Conservation (phyloP, 2,888 invertebrate genomes). For the Tuberolachnus salignus region DNA sequence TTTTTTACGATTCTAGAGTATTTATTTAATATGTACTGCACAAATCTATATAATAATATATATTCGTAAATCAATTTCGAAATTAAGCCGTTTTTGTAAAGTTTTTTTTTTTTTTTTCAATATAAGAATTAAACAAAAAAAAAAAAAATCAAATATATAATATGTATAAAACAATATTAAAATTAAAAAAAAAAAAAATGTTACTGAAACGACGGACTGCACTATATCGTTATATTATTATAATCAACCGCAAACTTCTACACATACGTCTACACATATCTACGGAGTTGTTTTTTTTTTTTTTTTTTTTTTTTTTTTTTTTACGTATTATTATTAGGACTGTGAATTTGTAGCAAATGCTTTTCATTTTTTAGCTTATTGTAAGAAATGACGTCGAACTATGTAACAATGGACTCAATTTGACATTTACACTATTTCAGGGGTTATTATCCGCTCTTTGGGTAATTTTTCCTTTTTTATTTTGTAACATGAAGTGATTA, state of each 20-base stretch:
- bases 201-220: conserved; percentile 5
- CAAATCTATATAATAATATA: conserved; percentile 27
- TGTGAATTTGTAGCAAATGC: too few species aligned
- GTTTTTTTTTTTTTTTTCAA: background rate
- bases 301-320: too few species aligned
- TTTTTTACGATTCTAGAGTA: conserved; percentile 26
- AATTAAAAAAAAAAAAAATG: conserved; percentile 14
- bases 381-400: too few species aligned
- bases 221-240: conserved; percentile 11
- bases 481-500: too few species aligned
- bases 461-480: too few species aligned
- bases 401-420: too few species aligned
- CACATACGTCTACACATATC: conserved; percentile 47
- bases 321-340: background rate
- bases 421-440: too few species aligned
- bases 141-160: conserved; percentile 25
- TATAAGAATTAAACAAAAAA: conserved; percentile 33
- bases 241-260: conserved; percentile 50
- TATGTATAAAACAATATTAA: background rate
- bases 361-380: too few species aligned
- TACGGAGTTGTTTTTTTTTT: too few species aligned
- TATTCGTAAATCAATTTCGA: conserved; percentile 23
- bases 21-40: conserved; percentile 5
- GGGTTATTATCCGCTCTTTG: too few species aligned
- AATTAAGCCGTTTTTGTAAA: conserved; percentile 41